Base-by-base conservation (phyloP, 2,797 vertebrate genomes). In the Sarcoramphus papa region DNA sequence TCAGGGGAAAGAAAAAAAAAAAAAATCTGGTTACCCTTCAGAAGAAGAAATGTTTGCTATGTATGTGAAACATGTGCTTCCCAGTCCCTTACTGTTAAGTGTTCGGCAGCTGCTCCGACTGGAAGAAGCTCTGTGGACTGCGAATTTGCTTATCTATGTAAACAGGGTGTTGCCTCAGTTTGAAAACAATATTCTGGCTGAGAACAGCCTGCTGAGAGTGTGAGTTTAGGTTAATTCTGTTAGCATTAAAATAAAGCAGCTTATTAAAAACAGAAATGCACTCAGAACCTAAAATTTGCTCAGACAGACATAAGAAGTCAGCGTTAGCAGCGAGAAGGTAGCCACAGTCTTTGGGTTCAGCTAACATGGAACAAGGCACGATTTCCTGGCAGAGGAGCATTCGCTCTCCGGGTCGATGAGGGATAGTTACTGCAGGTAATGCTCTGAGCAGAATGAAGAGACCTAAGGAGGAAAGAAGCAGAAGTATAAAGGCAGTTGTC, bases 111-210 rank as follows among this genome's bases (percentile, higher is more conserved):
- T 93, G 91, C 85, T 87, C 57, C 1, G 6, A 87, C 74, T 92
- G 86, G 57, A 91, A 95, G 91, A 60, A 94, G 75, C 87, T 90
- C 59, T 74, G 87, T 6, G 59, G 85, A 90, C 96, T 93, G 80
- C 50, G 78, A 93, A 97, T 95, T 95, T 96, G 85, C 95, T 95
- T 95, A 92, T 96, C 91, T 88, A 1, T 95, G 94, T 97, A 96
- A 97, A 97, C 88, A 95, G 87, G 91, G 95, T 84, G 90, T 95
- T 94, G 93, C 37, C 80, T 85, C 78, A 56, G 57, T 77, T 90
- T 81, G 95, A 94, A 96, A 97, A 95, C 82, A 88, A 68, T 93
- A 80, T 81, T 88, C 77, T 92, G 94, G 92, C 87, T 90, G 93
- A 95, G 80, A 95, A 90, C 51, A 88, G 83, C 69, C 82, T 75